These are phyloP conservation scores for Lates calcarifer DNA, from an alignment of 2,113 vertebrate species.

Conservation along the genomic window DNA sequence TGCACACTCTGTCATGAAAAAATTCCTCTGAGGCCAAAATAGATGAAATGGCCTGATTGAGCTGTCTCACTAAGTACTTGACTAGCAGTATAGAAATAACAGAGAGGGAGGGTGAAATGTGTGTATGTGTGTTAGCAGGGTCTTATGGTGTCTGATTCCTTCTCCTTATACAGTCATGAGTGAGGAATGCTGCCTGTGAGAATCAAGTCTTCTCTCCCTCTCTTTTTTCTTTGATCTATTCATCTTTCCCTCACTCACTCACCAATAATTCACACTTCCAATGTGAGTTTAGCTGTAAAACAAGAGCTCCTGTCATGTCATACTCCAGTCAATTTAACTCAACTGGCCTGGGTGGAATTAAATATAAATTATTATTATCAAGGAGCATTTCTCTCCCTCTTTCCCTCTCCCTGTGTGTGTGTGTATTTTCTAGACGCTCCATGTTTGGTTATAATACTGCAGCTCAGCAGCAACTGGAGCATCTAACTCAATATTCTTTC, in stretches of 20 bases:
- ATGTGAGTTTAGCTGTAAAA: background rate
- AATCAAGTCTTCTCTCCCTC: conserved; percentile 50
- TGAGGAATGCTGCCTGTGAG: conserved; percentile 73
- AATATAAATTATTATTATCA: background rate
- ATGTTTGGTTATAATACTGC: conserved; percentile 65
- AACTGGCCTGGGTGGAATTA: background rate
- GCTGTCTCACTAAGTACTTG: conserved; percentile 28
- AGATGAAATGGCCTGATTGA: conserved; percentile 44
- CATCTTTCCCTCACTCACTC: conserved; percentile 32
- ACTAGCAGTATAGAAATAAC: conserved; percentile 43
- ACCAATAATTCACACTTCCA: conserved; percentile 15
- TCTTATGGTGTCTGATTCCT: conserved; percentile 63
- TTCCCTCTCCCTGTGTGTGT: background rate
- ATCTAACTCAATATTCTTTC: conserved; percentile 62
- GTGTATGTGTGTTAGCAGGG: conserved; percentile 52
- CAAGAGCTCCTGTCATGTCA: background rate
- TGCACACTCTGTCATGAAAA: conserved; percentile 15
- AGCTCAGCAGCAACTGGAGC: conserved; percentile 51
- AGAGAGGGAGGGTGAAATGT: conserved; percentile 25
- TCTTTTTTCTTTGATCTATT: conserved; percentile 60
- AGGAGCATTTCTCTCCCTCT: background rate
- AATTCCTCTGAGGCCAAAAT: conserved; percentile 21
- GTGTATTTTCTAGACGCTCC: conserved; percentile 45
- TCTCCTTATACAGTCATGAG: conserved; percentile 81
- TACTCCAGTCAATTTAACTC: background rate